Evolutionary conservation across 2,113 vertebrate genomes (phyloP), one percentile per base, ranked within the genome.

Genomic region (Morone saxatilis): DNA sequence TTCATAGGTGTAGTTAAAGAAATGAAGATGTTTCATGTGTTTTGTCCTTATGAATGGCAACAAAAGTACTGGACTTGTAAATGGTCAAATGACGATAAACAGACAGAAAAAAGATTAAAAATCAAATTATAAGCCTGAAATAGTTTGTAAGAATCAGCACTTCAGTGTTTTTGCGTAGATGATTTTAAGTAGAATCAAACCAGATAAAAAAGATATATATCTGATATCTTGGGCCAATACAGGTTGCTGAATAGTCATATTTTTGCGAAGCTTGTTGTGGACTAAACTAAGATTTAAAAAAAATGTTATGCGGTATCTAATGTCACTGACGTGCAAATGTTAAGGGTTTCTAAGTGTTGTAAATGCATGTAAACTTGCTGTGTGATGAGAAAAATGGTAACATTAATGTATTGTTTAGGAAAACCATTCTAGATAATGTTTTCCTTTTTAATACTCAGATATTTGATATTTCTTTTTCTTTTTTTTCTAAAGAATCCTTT

Each of bases 161-260:
- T 77, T 85, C 14, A 40, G 11, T 50, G 60, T 74, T 84, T 48
- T 84, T 48, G 61, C 8, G 13, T 60, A 73, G 19, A 69, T 66
- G 5, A 72, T 62, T 78, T 51, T 12, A 40, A 43, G 48, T 25
- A 60, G 22, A 80, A 72, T 71, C 22, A 19, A 78, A 81, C 59
- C 62, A 71, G 62, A 82, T 76, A 54, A 36, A 25, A 62, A 11
- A 63, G 36, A 62, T 36, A 1, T 36, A 1, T 76, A 71, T 78
- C 47, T 50, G 38, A 71, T 17, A 50, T 66, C 57, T 68, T 86
- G 1, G 84, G 76, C 93, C 94, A 93, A 89, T 90, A 86, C 92
- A 94, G 91, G 94, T 95, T 95, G 94, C 94, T 95, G 95, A 92
- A 94, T 94, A 92, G 96, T 96, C 94, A 88, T 90, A 91, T 94